Base-by-base conservation (phyloP, 2,888 invertebrate genomes). In the Ichneumon xanthorius region DNA sequence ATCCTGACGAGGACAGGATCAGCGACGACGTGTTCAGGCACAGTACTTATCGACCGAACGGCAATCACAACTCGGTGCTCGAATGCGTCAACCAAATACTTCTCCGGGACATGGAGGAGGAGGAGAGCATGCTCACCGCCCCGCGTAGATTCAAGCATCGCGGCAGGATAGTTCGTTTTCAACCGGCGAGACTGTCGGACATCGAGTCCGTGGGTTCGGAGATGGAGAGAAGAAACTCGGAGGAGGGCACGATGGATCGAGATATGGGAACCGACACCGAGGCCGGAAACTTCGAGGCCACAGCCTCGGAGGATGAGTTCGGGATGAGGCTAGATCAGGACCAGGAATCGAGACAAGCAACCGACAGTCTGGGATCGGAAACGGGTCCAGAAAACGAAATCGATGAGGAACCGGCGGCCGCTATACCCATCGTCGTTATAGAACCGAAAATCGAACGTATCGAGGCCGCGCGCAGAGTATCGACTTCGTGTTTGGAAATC, bases 61-160 rank as follows among this genome's bases (percentile, higher is more conserved):
- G 96, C 88, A 96, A 96, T 92, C 97, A 97, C 88, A 98, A 97
- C 94, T 97, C 97, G 0, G 97, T 98, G 7, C 94, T 98, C 72
- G 97, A 98, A 93, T 97, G 97, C 91, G 97, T 98, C 87, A 97
- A 97, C 94, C 97, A 97, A 94, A 98, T 98, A 89, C 94, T 98
- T 55, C 94, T 98, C 45, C 96, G 97, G 89, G 97, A 97, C 92
- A 95, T 95, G 90, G 95, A 95, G 84, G 95, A 95, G 83, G 94
- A 94, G 75, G 93, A 93, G 65, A 92, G 89, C 45, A 86, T 92
- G 11, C 86, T 93, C 3, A 93, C 94, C n/a, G 92, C 93, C 9
- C 93, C 93, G 0, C 91, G 93, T 5, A 90, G 92, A 53, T 93
- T 94, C 84, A 94, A 93, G 80, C 93, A 94, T 81, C 91, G 93